Conservation (phyloP, 2,113 vertebrate species). For the Acrocephalus kingi region DNA sequence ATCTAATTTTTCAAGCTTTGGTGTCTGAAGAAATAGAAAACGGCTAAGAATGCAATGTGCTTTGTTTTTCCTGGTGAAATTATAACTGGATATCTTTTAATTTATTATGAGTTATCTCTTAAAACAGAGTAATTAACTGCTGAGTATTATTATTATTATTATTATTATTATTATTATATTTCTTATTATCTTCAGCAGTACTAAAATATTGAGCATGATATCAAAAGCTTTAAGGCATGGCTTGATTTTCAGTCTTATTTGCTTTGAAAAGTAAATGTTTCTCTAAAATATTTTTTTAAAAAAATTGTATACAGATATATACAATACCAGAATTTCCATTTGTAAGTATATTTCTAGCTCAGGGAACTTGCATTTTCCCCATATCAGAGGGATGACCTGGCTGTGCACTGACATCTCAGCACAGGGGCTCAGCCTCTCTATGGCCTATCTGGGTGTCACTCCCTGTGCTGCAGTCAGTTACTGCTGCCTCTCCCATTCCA, state of each 20-base stretch:
- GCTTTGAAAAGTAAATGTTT: not conserved
- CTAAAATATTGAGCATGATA: not conserved
- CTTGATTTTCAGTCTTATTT: not conserved
- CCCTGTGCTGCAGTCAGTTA: not conserved
- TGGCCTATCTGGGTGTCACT: not conserved
- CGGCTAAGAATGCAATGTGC: not conserved
- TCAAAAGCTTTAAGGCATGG: not conserved
- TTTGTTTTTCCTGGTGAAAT: not conserved
- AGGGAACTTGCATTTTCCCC: not conserved
- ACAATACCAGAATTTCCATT: not conserved
- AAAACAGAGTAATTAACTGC: fast-evolving
- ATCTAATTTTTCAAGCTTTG: not conserved
- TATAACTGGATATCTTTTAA: not conserved
- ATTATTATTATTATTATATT: not conserved
- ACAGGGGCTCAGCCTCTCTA: not conserved
- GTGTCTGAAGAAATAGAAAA: not conserved
- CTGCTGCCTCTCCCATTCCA: not conserved
- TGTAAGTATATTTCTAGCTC: not conserved
- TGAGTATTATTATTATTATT: not conserved
- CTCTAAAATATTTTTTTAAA: not conserved
- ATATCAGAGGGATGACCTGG: fast-evolving
- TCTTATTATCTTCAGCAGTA: not conserved
- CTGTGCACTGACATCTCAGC: not conserved
- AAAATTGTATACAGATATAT: not conserved
- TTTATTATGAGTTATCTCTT: not conserved